Evolutionary conservation across 2,797 vertebrate genomes (phyloP), one percentile per base, ranked within the genome.

Genomic region (Lepilemur septentrionalis): DNA sequence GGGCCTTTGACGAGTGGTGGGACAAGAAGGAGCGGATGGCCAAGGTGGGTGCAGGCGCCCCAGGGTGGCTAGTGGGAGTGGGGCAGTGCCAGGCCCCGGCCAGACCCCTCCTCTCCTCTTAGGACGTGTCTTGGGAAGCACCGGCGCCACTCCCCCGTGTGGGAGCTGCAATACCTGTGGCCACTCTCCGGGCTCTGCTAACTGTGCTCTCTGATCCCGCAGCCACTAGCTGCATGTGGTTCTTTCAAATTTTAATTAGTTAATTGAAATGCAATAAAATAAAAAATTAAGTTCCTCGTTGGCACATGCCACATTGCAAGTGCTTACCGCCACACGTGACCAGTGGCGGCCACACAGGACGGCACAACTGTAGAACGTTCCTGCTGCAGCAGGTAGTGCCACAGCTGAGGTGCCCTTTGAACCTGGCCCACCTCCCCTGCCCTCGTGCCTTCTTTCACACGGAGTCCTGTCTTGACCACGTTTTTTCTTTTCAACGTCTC

Each of bases 1-100:
- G 99, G 97, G 99, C 99, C 4, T 99, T 99, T 0, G 99, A 99
- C 13, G 99, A 99, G 83, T 99, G 99, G 99, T 99, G 99, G 99
- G 99, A 99, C 91, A 99, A 99, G 98, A 99, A 99, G 96, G 99
- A 99, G 17, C 99, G 99, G 48, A 99, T 99, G 6, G 99, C 99
- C 76, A 99, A 99, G 99, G 99, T 99, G 97, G 5, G 43, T 0
- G 18, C 1, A 2, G 4, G n/a, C 28, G 4, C 2, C 20, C 3
- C 2, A 0, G 6, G 78, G 76, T 23, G 52, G 50, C 0, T 0
- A 2, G 32, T 0, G 59, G 35, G n/a, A 0, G 0, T 11, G 57
- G 50, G 50, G 1, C 20, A 22, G 15, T 30, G 20, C 57, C 57
- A 12, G 57, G 57, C 5, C 46, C 30, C 7, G 0, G 25, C 18